Base-by-base conservation (phyloP, 2,888 invertebrate genomes). In the Scrobipalpa atriplicella region DNA sequence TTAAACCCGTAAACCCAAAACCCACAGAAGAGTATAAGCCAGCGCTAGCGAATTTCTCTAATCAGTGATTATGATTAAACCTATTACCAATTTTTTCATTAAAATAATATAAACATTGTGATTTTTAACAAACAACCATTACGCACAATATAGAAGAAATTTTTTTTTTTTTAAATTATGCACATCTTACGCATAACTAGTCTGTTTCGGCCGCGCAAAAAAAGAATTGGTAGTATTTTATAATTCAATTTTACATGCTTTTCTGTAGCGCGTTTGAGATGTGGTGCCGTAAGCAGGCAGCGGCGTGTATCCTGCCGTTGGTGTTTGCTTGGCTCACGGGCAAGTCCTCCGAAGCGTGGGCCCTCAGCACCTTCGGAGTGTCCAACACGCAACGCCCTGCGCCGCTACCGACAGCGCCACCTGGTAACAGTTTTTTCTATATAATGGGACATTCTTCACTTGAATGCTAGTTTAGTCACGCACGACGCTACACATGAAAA, bases 311-410 rank as follows among this genome's bases (percentile, higher is more conserved):
- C 66, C 78, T 87, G 69, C 83, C 85, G 61, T 73, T 89, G 64
- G 79, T 89, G 70, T 75, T 89, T 75, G 80, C 83, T 47, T 87
- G 86, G 75, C 76, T 89, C 62, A 85, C 89, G 7, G 88, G 92
- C 10, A 86, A 89, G 64, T 89, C 90, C 16, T 94, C 94, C 0
- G 93, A 94, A 75, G 95, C 95, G n/a, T 58, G 58, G 58, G 58
- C 58, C 21, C 88, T 95, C 71, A 95, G 95, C 67, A 95, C 95
- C 47, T 95, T 95, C 76, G 95, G 95, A 58, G 95, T 95, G 75
- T 94, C 95, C 18, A 95, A 94, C 78, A 94, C 94, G 54, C 91
- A 92, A 72, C 92, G 93, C 62, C 93, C 94, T 3, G 89, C 93
- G 38, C 85, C 84, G n/a, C 90, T 94, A 6, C 93, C 93, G 54